Base-by-base conservation (phyloP, 2,113 vertebrate species). In the Strigops habroptila region DNA sequence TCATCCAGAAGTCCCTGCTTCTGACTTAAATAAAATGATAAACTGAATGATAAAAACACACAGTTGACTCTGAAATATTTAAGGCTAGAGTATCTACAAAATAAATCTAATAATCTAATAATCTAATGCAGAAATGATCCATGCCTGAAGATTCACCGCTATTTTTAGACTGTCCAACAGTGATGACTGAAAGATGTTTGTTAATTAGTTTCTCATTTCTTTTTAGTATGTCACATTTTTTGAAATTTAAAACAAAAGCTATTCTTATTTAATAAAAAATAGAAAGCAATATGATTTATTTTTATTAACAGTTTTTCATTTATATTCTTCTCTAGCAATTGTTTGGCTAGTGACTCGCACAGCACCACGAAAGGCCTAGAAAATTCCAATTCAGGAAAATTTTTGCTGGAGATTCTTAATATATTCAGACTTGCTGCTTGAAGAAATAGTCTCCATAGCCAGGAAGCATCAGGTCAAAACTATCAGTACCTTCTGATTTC, bases 341-440 rank as follows among this genome's bases (percentile, higher is more conserved):
- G 21, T 78, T 88, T 78, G 35, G 23, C 63, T 73, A 18, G 48
- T 64, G 12, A 46, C 14, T 75, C 10, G 39, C 5, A 71, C 2
- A 70, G 33, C 22, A 77, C 7, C 37, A 52, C n/a, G 68, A 70
- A 71, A 69, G 73, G 82, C 95, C 92, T 93, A 12, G 25, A 75
- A 97, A 97, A 78, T 87, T 95, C 57, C 39, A 94, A 53, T 82
- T 97, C 70, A 27, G 86, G 82, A 28, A 93, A 94, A 49, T 30
- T 96, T 93, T 68, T 92, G 19, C 35, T 94, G 90, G 51, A 97
- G 88, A 62, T 92, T 95, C 51, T 89, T 95, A 31, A 91, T 81
- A 87, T 68, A 88, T 44, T 95, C 88, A 43, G 43, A 84, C 51
- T 95, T 19, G 9, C 82, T 68, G 33, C 46, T 67, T 64, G 55